Conservation (phyloP, 2,797 vertebrate species). For the Girardinus metallicus region DNA sequence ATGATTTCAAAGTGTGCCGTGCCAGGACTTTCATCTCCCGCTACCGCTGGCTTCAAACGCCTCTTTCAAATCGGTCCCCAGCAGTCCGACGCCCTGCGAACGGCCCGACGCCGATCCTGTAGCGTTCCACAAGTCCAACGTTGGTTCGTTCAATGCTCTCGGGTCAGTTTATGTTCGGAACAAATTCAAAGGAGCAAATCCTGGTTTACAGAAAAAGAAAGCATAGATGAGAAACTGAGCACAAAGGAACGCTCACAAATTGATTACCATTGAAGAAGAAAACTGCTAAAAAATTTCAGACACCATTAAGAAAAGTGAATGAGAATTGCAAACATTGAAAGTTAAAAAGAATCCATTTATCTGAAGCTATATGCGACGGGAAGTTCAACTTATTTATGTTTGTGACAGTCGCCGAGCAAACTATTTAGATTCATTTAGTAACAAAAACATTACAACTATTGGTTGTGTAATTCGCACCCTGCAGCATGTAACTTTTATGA, state of each 20-base stretch:
- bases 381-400: neutral
- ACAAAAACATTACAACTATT: neutral
- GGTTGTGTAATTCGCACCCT: neutral
- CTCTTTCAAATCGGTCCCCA: constrained; percentile 58
- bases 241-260: neutral
- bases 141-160: neutral
- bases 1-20: constrained; percentile 66
- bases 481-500: too few species aligned
- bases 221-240: neutral
- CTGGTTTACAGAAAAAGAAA: neutral
- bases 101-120: constrained; percentile 1
- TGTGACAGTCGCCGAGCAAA: neutral
- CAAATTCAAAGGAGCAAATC: neutral
- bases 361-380: neutral
- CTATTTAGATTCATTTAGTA: neutral
- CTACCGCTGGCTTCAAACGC: constrained; percentile 74
- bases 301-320: neutral
- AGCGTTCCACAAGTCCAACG: neutral
- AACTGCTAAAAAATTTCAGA: neutral
- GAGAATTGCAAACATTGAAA: neutral
- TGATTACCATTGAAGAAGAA: neutral
- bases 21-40: constrained; percentile 75
- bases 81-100: constrained; percentile 28
- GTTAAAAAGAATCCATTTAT: neutral
- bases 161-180: neutral